Conservation (phyloP, 2,888 invertebrate genomes). For the Hanleya hanleyi region DNA sequence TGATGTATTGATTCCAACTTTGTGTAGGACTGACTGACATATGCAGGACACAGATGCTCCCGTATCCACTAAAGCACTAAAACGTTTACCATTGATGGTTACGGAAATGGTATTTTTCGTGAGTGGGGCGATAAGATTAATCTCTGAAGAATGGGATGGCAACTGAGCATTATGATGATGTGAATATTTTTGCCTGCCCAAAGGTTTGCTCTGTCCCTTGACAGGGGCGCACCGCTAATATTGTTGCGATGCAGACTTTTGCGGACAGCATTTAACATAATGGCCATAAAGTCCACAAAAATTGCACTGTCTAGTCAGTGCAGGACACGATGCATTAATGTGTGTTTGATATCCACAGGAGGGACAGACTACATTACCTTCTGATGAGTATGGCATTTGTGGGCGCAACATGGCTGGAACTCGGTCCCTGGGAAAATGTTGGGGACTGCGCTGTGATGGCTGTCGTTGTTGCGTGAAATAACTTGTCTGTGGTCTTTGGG, state of each 20-base stretch:
- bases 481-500: too few species aligned
- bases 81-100: neutral
- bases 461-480: too few species aligned
- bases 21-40: neutral
- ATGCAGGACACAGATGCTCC: neutral
- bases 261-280: neutral
- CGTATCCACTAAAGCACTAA: neutral
- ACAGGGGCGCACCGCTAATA: too few species aligned
- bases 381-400: too few species aligned
- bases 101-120: neutral
- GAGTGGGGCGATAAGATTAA: neutral
- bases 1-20: neutral
- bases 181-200: too few species aligned
- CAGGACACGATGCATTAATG: too few species aligned
- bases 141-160: too few species aligned
- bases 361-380: too few species aligned
- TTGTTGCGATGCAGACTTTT: neutral
- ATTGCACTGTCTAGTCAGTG: neutral
- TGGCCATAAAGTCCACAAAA: neutral
- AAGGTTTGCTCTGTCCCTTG: too few species aligned
- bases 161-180: too few species aligned
- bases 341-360: too few species aligned
- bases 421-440: neutral
- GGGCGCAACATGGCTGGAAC: too few species aligned
- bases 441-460: neutral